Evolutionary conservation across 1,140 invertebrate species (phyloP), one percentile per base, ranked within the genome.

Genomic region (Achroia grisella): DNA sequence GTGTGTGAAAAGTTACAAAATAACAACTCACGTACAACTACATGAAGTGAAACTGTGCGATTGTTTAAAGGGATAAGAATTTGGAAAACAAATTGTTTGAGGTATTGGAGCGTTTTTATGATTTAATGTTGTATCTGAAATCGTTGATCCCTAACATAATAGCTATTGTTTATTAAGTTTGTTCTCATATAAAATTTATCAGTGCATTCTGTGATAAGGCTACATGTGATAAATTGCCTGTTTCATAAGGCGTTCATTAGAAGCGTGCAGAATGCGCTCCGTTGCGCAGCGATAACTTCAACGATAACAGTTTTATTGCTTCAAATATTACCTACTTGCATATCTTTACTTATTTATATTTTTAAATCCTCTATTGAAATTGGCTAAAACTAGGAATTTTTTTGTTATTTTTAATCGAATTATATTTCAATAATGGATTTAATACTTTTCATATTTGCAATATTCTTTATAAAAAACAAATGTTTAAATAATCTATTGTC

Each of bases 171-270:
- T 75, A 69, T 69, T 72, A 70, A 65, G 68, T 76, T 80, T 68
- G 62, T 73, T 73, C 56, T 61, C 56, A 61, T 72, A 78, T 83
- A 77, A 79, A 70, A 73, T 70, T 79, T 84, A 79, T 81, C 74
- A 80, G 61, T 70, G 52, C 59, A 63, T 66, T 69, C 62, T 64
- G 49, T 83, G 80, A 84, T 81, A 81, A 81, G 72, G 71, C 56
- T 43, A 49, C 42, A 77, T 84, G 78, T 82, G 76, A 84, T 84
- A 84, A 84, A 84, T 82, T 82, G 72, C 72, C 76, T 78, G 72
- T 80, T 84, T 84, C 78, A 82, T 82, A 79, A 71, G 78, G 76
- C 80, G 70, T 84, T 84, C 77, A 84, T 81, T 84, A 84, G 76
- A 66, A 70, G 69, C 80, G 74, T 84, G 76, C 70, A 77, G 69